Percentiles rank a stretch among this genome's conserved stretches.
These are phyloP conservation scores for Phoeniculus purpureus DNA, from an alignment of 2,797 vertebrate genomes.

Conservation along the genomic window DNA sequence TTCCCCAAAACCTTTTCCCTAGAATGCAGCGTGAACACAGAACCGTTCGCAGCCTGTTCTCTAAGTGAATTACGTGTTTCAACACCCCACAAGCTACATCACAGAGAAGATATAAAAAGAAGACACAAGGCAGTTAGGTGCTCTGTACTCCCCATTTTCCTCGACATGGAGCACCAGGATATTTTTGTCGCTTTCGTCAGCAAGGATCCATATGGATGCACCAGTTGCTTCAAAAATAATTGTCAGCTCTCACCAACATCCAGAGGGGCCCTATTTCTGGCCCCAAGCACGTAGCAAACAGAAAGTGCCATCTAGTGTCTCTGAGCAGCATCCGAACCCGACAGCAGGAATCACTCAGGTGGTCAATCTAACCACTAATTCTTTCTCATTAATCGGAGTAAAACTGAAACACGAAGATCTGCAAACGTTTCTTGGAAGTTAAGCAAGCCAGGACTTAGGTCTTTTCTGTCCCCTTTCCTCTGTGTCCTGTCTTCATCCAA, in stretches of 20 bases:
- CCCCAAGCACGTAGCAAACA: constrained; percentile 39
- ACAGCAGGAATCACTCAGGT: background rate
- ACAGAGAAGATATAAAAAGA: background rate
- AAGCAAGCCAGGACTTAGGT: background rate
- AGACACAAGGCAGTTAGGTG: constrained; percentile 3
- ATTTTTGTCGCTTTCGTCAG: constrained; percentile 50
- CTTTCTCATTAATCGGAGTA: background rate
- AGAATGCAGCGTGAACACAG: background rate
- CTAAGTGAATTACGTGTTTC: background rate
- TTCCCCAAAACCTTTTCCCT: background rate
- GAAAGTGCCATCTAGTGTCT: constrained; percentile 73
- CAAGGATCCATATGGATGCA: constrained; percentile 59
- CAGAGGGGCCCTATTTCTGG: constrained; percentile 66
- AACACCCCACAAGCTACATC: background rate
- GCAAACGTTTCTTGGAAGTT: background rate
- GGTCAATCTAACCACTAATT: constrained; percentile 25
- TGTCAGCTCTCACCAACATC: constrained; percentile 64
- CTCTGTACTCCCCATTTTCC: background rate
- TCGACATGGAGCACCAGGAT: background rate
- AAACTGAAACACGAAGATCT: background rate
- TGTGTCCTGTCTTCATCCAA: background rate
- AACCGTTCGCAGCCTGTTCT: background rate
- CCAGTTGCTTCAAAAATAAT: constrained; percentile 67
- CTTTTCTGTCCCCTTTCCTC: background rate
- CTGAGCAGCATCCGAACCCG: constrained; percentile 11